Evolutionary conservation across 2,888 invertebrate genomes (phyloP), one percentile per base, ranked within the genome.

Genomic region (Odontocerum albicorne): DNA sequence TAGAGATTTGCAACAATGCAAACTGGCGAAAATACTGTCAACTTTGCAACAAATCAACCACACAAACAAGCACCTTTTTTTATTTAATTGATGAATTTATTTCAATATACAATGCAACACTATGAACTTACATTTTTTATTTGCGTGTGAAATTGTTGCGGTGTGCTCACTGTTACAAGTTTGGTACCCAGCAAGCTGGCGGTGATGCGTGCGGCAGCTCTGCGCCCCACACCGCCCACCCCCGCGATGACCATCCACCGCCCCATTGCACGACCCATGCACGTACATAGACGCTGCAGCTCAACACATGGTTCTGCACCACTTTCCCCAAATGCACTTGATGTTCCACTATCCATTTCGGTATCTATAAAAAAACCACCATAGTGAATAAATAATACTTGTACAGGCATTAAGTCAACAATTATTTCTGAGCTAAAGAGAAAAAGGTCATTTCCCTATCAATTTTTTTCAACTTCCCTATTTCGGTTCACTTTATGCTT

Each of bases 161-260:
- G 63, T 2, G 70, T 63, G 58, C 69, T 59, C 56, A 70, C 35
- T 72, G 72, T 66, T 49, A 78, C 66, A 8, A 85, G 64, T 38
- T 82, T 80, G 46, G 90, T 86, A 45, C 86, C 82, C 62, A 88
- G 83, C 66, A 91, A 76, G 45, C 88, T 82, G 6, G 91, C 85
- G 1, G 86, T 81, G 3, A 93, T 75, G 62, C 83, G 84, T 0
- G 92, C 81, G 1, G 92, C 88, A 8, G 90, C 87, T 65, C 90
- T 81, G 31, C 95, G 80, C 0, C 96, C 92, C 43, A 84, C 83
- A 36, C 95, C 96, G 21, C 89, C 84, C 62, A 85, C 78, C 0
- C 92, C 93, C 62, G 88, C 83, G 60, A 90, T 72, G 32, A 89
- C 75, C n/a, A 85, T 67, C 0, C 87, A 87, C 8, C 73, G 73